phyloP scores from a whole-genome alignment of 1,140 invertebrate species.

The Drosophila biarmipes region DNA sequence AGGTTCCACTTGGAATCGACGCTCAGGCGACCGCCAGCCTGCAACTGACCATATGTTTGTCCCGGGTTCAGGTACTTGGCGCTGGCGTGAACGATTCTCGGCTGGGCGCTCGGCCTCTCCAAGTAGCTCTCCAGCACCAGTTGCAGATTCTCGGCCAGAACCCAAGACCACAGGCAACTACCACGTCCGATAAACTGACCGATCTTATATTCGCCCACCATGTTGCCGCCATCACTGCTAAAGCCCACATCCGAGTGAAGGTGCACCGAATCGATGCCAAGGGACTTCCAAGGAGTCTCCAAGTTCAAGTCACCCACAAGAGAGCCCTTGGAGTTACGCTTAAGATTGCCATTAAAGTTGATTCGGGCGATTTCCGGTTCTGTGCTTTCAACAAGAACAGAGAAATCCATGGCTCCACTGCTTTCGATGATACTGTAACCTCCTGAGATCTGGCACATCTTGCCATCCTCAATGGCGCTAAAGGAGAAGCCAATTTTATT shows the following conservation, averaged over 20 bases:
- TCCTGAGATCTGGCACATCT: constrained; percentile 76
- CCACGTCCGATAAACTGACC: constrained; percentile 63
- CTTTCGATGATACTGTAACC: constrained; percentile 58
- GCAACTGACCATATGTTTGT: constrained; percentile 84
- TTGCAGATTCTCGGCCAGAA: constrained; percentile 85
- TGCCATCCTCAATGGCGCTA: constrained; percentile 74
- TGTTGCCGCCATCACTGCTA: constrained; percentile 37
- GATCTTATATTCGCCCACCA: constrained; percentile 67
- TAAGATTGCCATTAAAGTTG: constrained; percentile 64
- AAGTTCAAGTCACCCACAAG: constrained; percentile 60
- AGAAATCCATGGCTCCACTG: constrained; percentile 67
- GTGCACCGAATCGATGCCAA: constrained; percentile 72
- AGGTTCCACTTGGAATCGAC: constrained; percentile 85
- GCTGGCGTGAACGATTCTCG: constrained; percentile 67
- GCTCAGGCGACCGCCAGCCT: constrained; percentile 86
- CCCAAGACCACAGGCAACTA: constrained; percentile 73
- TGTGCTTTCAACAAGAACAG: constrained; percentile 69
- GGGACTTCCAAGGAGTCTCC: constrained; percentile 74
- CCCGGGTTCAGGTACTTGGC: constrained; percentile 86
- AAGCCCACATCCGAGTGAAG: constrained; percentile 60
- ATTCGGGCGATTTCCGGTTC: constrained; percentile 71
- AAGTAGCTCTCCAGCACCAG: constrained; percentile 79
- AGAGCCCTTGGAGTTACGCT: constrained; percentile 29
- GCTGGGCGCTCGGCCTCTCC: constrained; percentile 67
- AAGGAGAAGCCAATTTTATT: constrained; percentile 73